Percentiles rank a stretch among this genome's conserved stretches.
These are phyloP conservation scores for Lasioglossum lativentre DNA, from an alignment of 2,888 invertebrate species.

Conservation along the genomic window DNA sequence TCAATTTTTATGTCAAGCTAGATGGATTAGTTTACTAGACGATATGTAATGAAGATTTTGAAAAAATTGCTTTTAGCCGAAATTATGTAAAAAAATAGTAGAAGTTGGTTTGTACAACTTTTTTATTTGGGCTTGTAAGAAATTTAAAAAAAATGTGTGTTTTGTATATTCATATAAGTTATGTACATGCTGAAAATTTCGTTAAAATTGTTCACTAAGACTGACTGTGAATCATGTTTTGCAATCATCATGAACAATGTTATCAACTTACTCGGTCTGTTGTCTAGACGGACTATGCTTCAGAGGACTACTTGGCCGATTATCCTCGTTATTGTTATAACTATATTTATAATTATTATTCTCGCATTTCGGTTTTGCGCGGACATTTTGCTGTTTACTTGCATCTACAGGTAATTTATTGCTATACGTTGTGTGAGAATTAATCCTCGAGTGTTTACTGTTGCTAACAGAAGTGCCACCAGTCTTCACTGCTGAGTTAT, in stretches of 20 bases:
- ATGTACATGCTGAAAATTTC: too few relatives aligned
- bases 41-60: too few relatives aligned
- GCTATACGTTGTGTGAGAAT: conserved; percentile 34
- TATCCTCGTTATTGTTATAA: conserved; percentile 17
- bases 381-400: conserved; percentile 19
- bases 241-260: conserved; percentile 11
- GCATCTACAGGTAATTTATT: conserved; percentile 32
- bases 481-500: conserved; percentile 75
- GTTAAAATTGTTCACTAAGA: too few relatives aligned
- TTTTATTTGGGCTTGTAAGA: too few relatives aligned
- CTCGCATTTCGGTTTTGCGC: conserved; percentile 21
- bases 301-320: neutral
- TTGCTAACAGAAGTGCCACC: conserved; percentile 72
- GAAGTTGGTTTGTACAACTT: too few relatives aligned
- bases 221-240: neutral
- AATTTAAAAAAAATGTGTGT: too few relatives aligned
- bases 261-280: conserved; percentile 48
- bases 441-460: conserved; percentile 70
- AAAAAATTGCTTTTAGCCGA: too few relatives aligned
- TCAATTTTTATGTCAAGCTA: too few relatives aligned
- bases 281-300: conserved; percentile 20
- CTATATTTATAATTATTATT: conserved; percentile 20
- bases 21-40: too few relatives aligned
- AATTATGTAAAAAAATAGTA: too few relatives aligned
- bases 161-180: too few relatives aligned